Evolutionary conservation across 1,140 invertebrate genomes (phyloP), one percentile per base, ranked within the genome.

Genomic region (Globodera ellingtonae): DNA sequence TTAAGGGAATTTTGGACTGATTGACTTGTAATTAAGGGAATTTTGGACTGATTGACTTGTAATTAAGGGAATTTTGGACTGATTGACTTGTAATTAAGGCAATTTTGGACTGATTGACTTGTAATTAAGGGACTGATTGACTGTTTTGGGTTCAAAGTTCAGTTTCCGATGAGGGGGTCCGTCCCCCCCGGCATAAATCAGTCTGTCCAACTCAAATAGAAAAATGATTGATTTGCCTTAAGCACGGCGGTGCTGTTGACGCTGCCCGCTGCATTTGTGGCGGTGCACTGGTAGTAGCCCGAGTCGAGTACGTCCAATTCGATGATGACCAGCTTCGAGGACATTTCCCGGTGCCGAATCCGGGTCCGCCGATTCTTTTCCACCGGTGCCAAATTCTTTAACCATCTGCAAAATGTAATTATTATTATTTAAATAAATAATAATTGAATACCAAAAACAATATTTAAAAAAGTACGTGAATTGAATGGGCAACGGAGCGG

Each of bases 251-350:
- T 89, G 24, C 83, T 88, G 73, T 89, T 89, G 6, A 89, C 87
- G 44, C 82, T 87, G 35, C 88, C 87, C 44, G 87, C 87, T 21
- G 77, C 52, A 71, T 89, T 89, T 48, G 62, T 72, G 48, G 84
- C 88, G 21, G 88, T 85, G 76, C 87, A 89, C 56, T 87, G 83
- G 81, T 88, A 88, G 72, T 89, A 89, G 13, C 85, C 87, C 48
- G 75, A 80, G 69, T 89, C 87, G 13, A 89, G 79, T 0, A 89
- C 87, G 75, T 89, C 87, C n/a, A 89, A 69, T n/a, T 89, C 81
- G 46, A 75, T 77, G 24, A 89, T 89, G 24, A 86, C 82, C 18
- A 89, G 73, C 46, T 89, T 88, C 6, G 87, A 89, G n/a, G 72
- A 86, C 70, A 79, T 85, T 71, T 89, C 87, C 48, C 82, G 78